Evolutionary conservation across 1,140 invertebrate genomes (phyloP), one percentile per base, ranked within the genome.

Genomic region (Kradibia gibbosae): DNA sequence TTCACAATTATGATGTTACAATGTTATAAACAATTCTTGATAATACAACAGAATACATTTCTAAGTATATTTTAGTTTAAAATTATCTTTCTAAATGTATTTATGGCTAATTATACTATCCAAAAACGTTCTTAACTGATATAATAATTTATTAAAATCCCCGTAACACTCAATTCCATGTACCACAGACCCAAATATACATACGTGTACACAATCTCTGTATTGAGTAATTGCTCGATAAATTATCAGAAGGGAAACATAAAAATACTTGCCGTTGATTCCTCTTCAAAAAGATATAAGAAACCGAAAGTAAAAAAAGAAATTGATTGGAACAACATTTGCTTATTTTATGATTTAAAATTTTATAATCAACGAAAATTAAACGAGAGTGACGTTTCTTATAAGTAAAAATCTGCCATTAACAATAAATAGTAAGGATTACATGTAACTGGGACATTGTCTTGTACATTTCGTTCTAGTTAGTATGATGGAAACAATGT

Each of bases 251-350:
- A 36, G 62, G 45, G 55, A 25, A 62, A 36, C 39, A 62, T 76
- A 34, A 28, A 77, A 15, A 74, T 57, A 55, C 17, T 8, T 17
- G 25, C 28, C 34, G 13, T 34, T 17, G 17, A 17, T 4, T 13
- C n/a, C 13, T 62, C n/a, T 13, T 48, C n/a, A 65, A 77, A 77
- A 53, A 67, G 42, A 28, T 4, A 36, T 67, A 78, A 78, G 60
- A 67, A 78, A 45, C n/a, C 42, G 31, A 22, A 78, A 60, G 22
- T 20, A 22, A 36, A n/a, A 48, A 25, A 50, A 45, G 50, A 57
- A 78, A 78, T 78, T 67, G 75, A 78, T 77, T 65, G 48, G 75
- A 65, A 42, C 34, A 3, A 25, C 39, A 48, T 75, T 11, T 25
- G 28, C 57, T 76, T 60, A 62, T 28, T n/a, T n/a, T n/a, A n/a